Evolutionary conservation across 2,797 vertebrate species (phyloP).

Genomic region (Pogoniulus pusillus): DNA sequence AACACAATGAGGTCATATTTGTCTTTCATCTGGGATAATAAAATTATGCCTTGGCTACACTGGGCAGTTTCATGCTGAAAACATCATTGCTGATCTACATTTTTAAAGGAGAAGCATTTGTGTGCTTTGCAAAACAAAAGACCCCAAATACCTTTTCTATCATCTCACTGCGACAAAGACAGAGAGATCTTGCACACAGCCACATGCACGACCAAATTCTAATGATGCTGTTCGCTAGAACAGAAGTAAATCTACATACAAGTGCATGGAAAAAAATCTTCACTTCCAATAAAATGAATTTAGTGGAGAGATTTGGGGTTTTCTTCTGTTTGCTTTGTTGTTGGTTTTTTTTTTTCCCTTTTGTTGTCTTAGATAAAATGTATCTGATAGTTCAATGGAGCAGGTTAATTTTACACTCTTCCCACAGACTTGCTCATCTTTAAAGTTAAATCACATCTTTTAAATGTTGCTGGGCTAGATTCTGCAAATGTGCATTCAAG

Average conservation of each 20-base stretch:
- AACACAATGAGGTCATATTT: slow-evolving; percentile 56
- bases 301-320: not conserved
- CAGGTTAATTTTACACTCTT: not conserved
- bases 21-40: slow-evolving; percentile 58
- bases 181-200: not conserved
- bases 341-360: not conserved
- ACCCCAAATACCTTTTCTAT: slow-evolving; percentile 5
- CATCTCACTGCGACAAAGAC: not conserved
- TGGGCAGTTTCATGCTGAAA: not conserved
- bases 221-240: not conserved
- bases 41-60: slow-evolving; percentile 54
- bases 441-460: not conserved
- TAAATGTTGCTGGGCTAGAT: not conserved
- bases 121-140: slow-evolving; percentile 9
- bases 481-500: not conserved
- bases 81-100: slow-evolving; percentile 11
- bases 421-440: not conserved
- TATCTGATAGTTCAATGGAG: not conserved
- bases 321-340: not conserved
- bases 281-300: not conserved
- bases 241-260: not conserved
- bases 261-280: not conserved
- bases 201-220: not conserved
- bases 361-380: not conserved
- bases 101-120: not conserved